Conservation (phyloP, 2,113 vertebrate genomes). For the Puntigrus tetrazona region DNA sequence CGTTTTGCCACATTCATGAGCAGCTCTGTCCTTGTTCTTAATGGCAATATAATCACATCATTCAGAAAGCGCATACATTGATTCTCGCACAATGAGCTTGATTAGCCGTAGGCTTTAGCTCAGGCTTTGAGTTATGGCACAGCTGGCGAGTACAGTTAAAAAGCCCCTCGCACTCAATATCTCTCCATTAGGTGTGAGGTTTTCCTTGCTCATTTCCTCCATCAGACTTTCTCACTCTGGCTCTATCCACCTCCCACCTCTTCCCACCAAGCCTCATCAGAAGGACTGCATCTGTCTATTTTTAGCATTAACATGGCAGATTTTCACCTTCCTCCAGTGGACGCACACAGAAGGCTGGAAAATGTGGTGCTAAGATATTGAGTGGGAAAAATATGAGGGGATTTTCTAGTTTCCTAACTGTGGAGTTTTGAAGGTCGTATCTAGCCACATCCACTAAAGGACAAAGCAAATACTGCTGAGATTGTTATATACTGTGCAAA, state of each 20-base stretch:
- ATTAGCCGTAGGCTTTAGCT: conserved; percentile 37
- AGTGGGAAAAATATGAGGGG: conserved; percentile 10
- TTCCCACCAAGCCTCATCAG: neutral
- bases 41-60: conserved; percentile 38
- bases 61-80: conserved; percentile 7
- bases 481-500: neutral
- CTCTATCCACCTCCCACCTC: neutral
- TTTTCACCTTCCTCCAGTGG: conserved; percentile 37
- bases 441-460: neutral
- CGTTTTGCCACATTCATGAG: neutral
- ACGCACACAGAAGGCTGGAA: neutral
- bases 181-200: neutral
- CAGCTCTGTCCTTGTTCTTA: conserved; percentile 4
- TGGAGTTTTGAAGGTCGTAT: neutral
- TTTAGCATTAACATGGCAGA: conserved; percentile 24
- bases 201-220: neutral
- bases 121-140: conserved; percentile 14
- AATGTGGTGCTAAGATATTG: neutral
- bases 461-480: neutral
- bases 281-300: conserved; percentile 31
- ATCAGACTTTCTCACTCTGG: neutral
- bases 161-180: conserved; percentile 22
- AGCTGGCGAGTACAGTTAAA: conserved; percentile 7
- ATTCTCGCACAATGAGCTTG: conserved; percentile 37
- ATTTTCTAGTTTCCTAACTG: conserved; percentile 17